Evolutionary conservation across 2,113 vertebrate genomes (phyloP), one percentile per base, ranked within the genome.

Genomic region (Rostratula benghalensis): DNA sequence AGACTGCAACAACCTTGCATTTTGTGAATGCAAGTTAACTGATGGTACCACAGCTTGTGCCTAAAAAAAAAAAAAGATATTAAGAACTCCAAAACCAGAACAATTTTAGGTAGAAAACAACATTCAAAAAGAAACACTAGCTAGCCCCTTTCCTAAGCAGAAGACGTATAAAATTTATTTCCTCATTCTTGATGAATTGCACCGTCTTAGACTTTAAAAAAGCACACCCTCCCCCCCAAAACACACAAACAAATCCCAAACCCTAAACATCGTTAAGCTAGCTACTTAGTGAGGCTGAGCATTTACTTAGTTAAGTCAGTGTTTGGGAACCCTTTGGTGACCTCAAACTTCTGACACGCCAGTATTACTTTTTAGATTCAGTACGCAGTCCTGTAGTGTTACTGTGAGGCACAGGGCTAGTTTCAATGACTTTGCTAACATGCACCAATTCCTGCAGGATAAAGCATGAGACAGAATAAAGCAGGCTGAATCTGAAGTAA

Each of bases 1-100:
- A 54, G 99, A 98, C 37, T 98, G 98, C 95, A 99, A 93, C 91
- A 99, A 95, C 69, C 98, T 98, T 23, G 98, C 45, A 3, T 98
- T 99, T 18, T 98, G 99, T 11, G 98, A 97, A 22, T 98, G 98
- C 85, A 99, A 63, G 91, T 97, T 98, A 84, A 98, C 98, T 5
- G 99, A 98, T 50, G 99, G 96, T 6, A 98, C 97, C 82, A 95
- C 98, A 8, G 98, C 98, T n/a, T 98, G 99, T 2, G 98, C 98
- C 99, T 99, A 93, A 7, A 48, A 82, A 60, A 84, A 18, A 93
- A 7, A 48, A 82, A 60, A 84, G 20, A 79, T 14, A 5, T 11
- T 1, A 15, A 77, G 4, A 65, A 9, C 33, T 85, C 43, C 33
- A 56, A 64, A 83, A 46, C 17, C 2, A 3, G 6, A 37, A 15